Evolutionary conservation across 2,888 invertebrate genomes (phyloP), one percentile per base, ranked within the genome.

Genomic region (Thecophora atra): DNA sequence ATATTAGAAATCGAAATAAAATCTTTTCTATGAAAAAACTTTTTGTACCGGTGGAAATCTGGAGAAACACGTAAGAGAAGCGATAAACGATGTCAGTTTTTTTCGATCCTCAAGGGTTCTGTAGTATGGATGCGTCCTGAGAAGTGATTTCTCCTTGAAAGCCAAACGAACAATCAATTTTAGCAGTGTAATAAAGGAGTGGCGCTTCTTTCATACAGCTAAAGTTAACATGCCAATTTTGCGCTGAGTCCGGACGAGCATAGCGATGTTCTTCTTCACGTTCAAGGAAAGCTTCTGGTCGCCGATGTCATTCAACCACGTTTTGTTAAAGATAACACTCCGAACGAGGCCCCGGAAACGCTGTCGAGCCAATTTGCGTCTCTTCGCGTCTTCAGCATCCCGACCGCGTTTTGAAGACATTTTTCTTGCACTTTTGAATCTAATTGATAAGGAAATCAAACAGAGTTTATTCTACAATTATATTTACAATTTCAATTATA

Each of bases 31-130:
- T 15, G 15, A 71, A 54, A 65, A 26, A 19, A 19, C 11, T 76
- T 51, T 65, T 7, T 3, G n/a, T 78, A 84, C 91, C 76, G 89
- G 89, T 1, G 90, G 90, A 82, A 91, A 90, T 72, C 86, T 86
- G 73, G 88, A 87, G 76, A 91, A 91, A 80, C 91, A 91, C 82
- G 89, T 90, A 24, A 91, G 82, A 19, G 89, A 88, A 0, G 90
- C 89, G 73, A 92, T 88, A 26, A 90, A 88, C 28, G 88, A 85
- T 73, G 88, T 88, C 26, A 92, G 83, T 75, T 89, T 89, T 76
- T 88, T 88, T 73, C 90, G 90, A 74, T 92, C 91, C n/a, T 88
- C 87, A 0, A 89, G 88, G 0, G 90, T 89, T 65, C 92, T 86
- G n/a, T 87, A 83, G 70, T 84, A 80, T 1, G 88, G 88, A 2